phyloP scores from a whole-genome alignment of 2,888 invertebrate species.

The Synergus gifuensis region DNA sequence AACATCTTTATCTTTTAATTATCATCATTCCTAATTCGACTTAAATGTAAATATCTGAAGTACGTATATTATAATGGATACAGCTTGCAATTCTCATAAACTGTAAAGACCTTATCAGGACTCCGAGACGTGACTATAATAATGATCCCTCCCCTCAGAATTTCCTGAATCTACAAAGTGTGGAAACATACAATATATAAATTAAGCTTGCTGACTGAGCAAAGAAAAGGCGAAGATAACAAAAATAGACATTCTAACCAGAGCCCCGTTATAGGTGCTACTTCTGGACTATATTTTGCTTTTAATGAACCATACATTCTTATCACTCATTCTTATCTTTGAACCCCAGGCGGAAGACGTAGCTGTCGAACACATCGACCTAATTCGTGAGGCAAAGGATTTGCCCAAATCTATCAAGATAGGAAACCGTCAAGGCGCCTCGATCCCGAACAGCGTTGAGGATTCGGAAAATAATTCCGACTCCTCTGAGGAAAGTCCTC shows the following conservation, averaged over 20 bases:
- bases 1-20: neutral
- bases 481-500: slow-evolving; percentile 63
- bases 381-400: slow-evolving; percentile 72
- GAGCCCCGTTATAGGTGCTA: neutral
- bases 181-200: slow-evolving; percentile 7
- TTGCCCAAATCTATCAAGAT: slow-evolving; percentile 64
- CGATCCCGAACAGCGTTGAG: slow-evolving; percentile 56
- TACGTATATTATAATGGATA: neutral
- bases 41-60: neutral
- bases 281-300: neutral
- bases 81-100: neutral
- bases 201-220: slow-evolving; percentile 7
- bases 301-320: neutral
- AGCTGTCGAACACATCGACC: slow-evolving; percentile 70
- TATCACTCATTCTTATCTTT: neutral
- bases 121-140: neutral
- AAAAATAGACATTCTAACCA: neutral
- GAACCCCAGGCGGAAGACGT: slow-evolving; percentile 62
- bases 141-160: neutral
- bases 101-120: neutral
- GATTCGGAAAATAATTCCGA: slow-evolving; percentile 64
- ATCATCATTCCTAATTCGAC: neutral
- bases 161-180: neutral
- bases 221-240: neutral
- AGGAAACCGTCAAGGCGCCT: slow-evolving; percentile 56